Base-by-base conservation (phyloP, 2,113 vertebrate species). In the Melanerpes aurifrons region DNA sequence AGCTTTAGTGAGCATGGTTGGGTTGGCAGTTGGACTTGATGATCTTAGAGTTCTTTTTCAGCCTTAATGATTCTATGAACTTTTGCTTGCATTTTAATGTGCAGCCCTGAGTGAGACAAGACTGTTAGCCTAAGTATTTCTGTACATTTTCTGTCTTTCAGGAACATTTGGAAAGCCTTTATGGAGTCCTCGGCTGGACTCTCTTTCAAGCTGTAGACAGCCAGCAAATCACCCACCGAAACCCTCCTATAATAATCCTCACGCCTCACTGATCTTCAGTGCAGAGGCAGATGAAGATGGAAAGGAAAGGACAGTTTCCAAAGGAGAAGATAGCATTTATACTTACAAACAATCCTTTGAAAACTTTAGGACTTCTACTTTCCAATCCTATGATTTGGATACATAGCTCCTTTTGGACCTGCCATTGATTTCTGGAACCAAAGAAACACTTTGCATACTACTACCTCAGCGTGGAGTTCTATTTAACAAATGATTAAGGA, bases 151-250 rank as follows among this genome's bases (percentile, higher is more conserved):
- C 59, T 95, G 24, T 96, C 29, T 95, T 95, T 45, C 94, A 99
- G 99, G 99, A 74, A 99, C 99, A 10, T 99, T 99, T 97, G 99
- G 99, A 75, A 99, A 99, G 90, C 96, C 98, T 82, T 97, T 98
- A 59, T 98, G 98, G 98, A 98, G 97, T 91, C 97, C 98, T 59
- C 98, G 97, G 50, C 96, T 97, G 85, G 98, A 98, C 24, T 93
- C 96, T 14, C 91, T 97, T 87, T 87, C 97, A 25, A 96, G 95
- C 71, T 97, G 96, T 77, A 96, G 72, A 48, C 95, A 94, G 71
- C 74, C 40, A 35, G 84, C 92, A 58, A 32, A 94, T 87, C 96
- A 96, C 86, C 98, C 97, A 5, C 92, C 94, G 26, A 97, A 97
- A 93, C 79, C 89, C 13, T 97, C 97, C 47, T 94, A 76, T 17